Conservation (phyloP, 1,140 invertebrate species). For the Drosophila kepulauana region DNA sequence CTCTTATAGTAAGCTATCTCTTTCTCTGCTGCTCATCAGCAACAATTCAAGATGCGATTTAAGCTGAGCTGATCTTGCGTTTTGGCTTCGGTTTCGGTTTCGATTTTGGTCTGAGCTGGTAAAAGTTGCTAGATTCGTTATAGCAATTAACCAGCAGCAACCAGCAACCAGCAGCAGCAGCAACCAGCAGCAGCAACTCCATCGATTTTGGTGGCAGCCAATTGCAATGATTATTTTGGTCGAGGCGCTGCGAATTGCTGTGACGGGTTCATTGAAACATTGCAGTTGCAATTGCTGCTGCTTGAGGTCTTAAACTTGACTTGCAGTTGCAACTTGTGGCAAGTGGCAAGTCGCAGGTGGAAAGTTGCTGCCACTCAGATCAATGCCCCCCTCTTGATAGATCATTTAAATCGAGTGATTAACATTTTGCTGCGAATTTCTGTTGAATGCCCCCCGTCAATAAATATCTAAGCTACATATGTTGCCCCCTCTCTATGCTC, state of each 20-base stretch:
- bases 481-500: neutral
- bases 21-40: no score
- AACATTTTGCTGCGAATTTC: slow-evolving; percentile 1
- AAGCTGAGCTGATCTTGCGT: slow-evolving; percentile 32
- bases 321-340: slow-evolving; percentile 56
- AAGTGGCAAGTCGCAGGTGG: slow-evolving; percentile 35
- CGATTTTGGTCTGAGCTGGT: slow-evolving; percentile 55
- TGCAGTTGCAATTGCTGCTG: slow-evolving; percentile 42
- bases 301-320: slow-evolving; percentile 79
- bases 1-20: neutral
- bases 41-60: slow-evolving; percentile 31
- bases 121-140: slow-evolving; percentile 81
- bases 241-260: slow-evolving; percentile 29
- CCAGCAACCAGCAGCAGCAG: neutral
- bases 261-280: slow-evolving; percentile 76
- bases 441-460: neutral
- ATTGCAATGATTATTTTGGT: slow-evolving; percentile 66
- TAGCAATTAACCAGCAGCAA: slow-evolving; percentile 66
- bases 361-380: slow-evolving; percentile 50
- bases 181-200: slow-evolving; percentile 31
- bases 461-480: neutral
- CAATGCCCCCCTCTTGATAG: slow-evolving; percentile 3
- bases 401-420: slow-evolving; percentile 16
- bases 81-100: slow-evolving; percentile 41
- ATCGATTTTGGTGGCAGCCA: slow-evolving; percentile 60